Conservation (phyloP, 2,113 vertebrate genomes). For the Pituophis catenifer region DNA sequence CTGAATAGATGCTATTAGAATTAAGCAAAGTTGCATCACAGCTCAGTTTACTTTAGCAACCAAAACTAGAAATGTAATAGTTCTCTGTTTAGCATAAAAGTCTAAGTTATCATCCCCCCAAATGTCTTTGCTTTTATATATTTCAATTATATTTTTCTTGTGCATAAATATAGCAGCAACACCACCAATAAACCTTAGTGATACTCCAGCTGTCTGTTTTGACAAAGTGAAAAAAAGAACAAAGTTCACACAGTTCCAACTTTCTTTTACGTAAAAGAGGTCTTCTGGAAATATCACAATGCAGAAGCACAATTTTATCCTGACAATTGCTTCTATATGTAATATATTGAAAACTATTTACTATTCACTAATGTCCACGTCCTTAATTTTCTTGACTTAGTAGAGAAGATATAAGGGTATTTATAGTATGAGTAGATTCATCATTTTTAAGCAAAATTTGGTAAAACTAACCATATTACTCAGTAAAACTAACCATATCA, state of each 20-base stretch:
- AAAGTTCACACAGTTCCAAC: neutral
- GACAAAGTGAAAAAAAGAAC: neutral
- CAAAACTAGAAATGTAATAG: neutral
- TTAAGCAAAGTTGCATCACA: neutral
- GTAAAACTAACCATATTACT: neutral
- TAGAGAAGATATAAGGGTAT: neutral
- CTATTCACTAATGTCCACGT: neutral
- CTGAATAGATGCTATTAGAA: constrained; percentile 19
- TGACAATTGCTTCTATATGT: neutral
- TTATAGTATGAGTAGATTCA: neutral
- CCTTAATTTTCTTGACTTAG: neutral
- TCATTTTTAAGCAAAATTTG: neutral
- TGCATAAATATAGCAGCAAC: neutral
- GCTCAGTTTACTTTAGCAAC: constrained; percentile 9
- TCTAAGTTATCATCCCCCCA: neutral
- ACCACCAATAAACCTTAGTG: neutral
- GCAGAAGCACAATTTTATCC: neutral
- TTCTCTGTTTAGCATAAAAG: neutral
- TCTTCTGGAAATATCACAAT: neutral
- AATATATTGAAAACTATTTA: neutral
- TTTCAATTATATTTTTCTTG: neutral
- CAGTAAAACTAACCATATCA: too few relatives aligned
- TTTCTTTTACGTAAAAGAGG: neutral
- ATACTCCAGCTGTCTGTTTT: neutral
- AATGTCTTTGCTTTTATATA: neutral